Evolutionary conservation across 2,797 vertebrate species (phyloP).

Genomic region (Ibycter americanus): DNA sequence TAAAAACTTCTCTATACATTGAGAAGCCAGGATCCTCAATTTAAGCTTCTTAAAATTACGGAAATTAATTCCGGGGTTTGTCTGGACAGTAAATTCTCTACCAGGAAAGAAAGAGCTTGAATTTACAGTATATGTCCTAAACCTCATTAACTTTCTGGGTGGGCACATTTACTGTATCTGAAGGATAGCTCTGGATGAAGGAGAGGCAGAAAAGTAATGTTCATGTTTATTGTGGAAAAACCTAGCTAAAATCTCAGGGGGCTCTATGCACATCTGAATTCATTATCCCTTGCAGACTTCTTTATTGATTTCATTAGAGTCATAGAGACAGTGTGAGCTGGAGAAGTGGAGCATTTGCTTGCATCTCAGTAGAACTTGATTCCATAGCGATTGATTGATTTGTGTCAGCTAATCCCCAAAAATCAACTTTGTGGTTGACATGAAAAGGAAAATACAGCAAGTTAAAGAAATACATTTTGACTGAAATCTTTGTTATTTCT

Average conservation of each 20-base stretch:
- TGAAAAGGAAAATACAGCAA: background rate
- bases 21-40: background rate
- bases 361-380: background rate
- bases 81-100: background rate
- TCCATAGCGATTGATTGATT: background rate
- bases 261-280: background rate
- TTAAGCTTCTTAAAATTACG: background rate
- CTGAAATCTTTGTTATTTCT: background rate
- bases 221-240: background rate
- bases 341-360: background rate
- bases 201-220: background rate
- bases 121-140: background rate
- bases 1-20: background rate
- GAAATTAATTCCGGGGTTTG: background rate
- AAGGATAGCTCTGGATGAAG: background rate
- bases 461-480: background rate
- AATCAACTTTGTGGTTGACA: background rate
- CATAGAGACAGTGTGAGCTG: background rate
- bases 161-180: background rate
- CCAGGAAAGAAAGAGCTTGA: background rate
- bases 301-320: background rate
- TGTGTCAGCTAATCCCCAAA: rapidly evolving
- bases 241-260: background rate
- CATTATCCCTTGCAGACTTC: background rate
- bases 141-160: background rate